phyloP scores from a whole-genome alignment of 2,113 vertebrate genomes.

The Spilogale gracilis region DNA sequence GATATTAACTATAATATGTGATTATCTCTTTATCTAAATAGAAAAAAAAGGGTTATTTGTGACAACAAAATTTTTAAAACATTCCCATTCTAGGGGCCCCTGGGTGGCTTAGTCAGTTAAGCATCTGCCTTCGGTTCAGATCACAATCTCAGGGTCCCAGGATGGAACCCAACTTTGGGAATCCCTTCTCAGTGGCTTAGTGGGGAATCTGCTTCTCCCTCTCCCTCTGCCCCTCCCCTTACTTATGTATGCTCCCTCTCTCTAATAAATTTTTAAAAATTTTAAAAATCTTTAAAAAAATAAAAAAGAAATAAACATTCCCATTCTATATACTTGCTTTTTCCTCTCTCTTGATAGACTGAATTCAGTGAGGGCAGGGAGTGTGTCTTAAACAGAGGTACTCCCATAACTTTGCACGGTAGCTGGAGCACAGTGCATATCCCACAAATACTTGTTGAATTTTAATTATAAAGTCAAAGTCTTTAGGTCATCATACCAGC shows the following conservation, averaged over 20 bases:
- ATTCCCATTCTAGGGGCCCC: not conserved
- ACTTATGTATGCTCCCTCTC: not conserved
- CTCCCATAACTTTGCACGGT: not conserved
- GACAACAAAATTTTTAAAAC: not conserved
- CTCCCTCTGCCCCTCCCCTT: not conserved
- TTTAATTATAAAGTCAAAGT: constrained; percentile 1
- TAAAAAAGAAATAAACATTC: not conserved
- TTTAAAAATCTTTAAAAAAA: not conserved
- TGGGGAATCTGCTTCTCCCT: not conserved
- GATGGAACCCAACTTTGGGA: not conserved
- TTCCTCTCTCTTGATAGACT: not conserved
- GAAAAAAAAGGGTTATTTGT: not conserved
- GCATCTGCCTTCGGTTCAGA: not conserved
- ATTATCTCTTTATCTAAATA: constrained; percentile 14
- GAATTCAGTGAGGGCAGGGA: not conserved
- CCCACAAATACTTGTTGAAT: not conserved
- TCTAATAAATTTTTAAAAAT: not conserved
- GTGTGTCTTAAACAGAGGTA: not conserved
- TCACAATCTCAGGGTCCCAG: not conserved
- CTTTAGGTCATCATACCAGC: not conserved
- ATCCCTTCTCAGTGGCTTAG: not conserved
- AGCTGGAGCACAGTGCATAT: not conserved
- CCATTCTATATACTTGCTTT: not conserved
- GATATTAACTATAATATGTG: not conserved
- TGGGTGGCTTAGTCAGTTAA: not conserved